Conservation (phyloP, 1,140 invertebrate species). For the Helicorthomorpha holstii region DNA sequence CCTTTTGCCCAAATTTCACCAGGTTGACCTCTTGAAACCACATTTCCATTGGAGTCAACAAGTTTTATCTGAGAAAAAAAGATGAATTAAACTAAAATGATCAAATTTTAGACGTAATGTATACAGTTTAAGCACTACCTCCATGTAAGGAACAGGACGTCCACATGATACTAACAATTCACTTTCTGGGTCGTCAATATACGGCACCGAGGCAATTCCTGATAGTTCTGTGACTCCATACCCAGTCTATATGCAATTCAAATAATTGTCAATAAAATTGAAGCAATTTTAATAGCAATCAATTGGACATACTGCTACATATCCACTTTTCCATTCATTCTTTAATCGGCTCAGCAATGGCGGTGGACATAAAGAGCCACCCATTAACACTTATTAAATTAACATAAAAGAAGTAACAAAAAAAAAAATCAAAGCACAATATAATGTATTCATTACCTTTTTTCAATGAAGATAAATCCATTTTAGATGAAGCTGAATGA, state of each 20-base stretch:
- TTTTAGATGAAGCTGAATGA: constrained; percentile 21
- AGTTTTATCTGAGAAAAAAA: constrained; percentile 31
- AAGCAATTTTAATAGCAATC: neutral
- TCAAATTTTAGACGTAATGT: constrained; percentile 2
- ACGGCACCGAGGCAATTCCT: neutral
- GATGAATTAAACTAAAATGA: neutral
- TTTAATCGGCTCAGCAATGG: constrained; percentile 45
- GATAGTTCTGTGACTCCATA: neutral
- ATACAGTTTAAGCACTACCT: neutral
- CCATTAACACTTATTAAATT: constrained; percentile 42
- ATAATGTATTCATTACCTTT: constrained; percentile 26
- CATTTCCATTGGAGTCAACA: constrained; percentile 46
- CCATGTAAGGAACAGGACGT: neutral
- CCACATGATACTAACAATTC: neutral
- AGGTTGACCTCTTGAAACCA: constrained; percentile 50
- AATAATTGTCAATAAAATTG: neutral
- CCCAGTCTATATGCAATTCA: neutral
- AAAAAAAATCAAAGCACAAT: neutral
- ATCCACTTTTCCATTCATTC: constrained; percentile 27
- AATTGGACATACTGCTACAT: constrained; percentile 27
- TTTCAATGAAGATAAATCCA: constrained; percentile 27
- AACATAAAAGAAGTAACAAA: constrained; percentile 8
- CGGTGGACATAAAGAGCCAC: constrained; percentile 56
- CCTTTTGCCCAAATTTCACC: constrained; percentile 74
- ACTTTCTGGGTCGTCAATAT: neutral